phyloP scores from a whole-genome alignment of 2,113 vertebrate genomes.

The Euleptes europaea region DNA sequence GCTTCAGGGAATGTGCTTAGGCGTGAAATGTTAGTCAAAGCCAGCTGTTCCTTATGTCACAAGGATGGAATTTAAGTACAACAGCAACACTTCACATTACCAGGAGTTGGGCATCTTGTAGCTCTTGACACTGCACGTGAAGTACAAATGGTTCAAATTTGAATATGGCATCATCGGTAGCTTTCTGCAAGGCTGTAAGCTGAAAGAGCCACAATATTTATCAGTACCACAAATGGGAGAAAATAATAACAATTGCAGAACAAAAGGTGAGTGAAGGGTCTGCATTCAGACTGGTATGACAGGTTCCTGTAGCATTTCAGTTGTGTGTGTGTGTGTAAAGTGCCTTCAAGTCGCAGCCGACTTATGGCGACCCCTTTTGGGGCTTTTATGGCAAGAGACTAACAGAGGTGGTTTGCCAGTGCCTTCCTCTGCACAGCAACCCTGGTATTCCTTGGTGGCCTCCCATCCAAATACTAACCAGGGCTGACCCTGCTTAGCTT shows the following conservation, averaged over 20 bases:
- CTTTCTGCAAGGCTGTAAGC: constrained; percentile 74
- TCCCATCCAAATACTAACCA: no score
- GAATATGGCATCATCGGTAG: constrained; percentile 78
- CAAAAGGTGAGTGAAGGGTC: neutral
- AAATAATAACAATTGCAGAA: neutral
- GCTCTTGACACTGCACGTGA: constrained; percentile 85
- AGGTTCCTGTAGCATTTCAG: neutral
- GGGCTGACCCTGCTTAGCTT: no score
- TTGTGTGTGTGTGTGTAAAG: no score
- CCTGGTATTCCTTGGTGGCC: no score
- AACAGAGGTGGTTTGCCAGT: no score
- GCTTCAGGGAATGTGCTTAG: neutral
- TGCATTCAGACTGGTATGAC: neutral
- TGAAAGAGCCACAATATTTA: constrained; percentile 49
- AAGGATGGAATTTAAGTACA: neutral
- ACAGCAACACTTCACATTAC: constrained; percentile 68
- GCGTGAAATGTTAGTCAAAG: neutral
- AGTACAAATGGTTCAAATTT: constrained; percentile 95
- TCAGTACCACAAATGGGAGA: neutral
- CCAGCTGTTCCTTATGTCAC: neutral
- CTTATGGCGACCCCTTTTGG: no score
- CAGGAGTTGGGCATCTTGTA: constrained; percentile 89
- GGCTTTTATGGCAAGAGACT: no score
- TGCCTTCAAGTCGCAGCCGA: no score
- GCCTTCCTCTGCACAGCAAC: no score